A percentile compares a stretch with the other conserved stretches of the same genome.
These are phyloP conservation scores for Cheiracanthium punctorium DNA, from an alignment of 2,888 invertebrate genomes.

Conservation along the genomic window DNA sequence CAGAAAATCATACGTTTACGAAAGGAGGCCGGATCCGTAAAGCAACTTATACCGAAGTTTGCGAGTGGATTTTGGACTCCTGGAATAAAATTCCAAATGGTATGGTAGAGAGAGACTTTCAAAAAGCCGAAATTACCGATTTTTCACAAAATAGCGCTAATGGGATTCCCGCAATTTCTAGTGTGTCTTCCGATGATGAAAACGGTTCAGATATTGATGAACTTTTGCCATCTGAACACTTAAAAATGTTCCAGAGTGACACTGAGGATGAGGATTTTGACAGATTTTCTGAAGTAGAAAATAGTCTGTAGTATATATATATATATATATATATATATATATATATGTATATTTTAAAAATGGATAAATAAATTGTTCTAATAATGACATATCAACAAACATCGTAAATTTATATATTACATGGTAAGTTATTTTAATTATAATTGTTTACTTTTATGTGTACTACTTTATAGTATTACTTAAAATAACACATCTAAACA, in stretches of 20 bases:
- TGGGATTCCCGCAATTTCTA: too few relatives aligned
- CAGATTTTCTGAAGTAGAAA: not conserved
- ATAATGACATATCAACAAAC: too few relatives aligned
- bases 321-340: not conserved
- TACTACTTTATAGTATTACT: not conserved
- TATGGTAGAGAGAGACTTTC: constrained; percentile 1
- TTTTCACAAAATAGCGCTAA: too few relatives aligned
- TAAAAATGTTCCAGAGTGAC: not conserved
- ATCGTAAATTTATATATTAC: not conserved
- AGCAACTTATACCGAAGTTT: not conserved
- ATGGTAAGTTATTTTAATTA: not conserved
- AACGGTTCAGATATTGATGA: not conserved
- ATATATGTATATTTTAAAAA: not conserved
- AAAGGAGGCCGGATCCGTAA: not conserved
- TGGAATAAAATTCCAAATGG: not conserved
- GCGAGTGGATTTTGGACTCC: not conserved
- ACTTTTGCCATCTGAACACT: not conserved
- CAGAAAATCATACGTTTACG: too few relatives aligned
- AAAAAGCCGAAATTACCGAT: not conserved
- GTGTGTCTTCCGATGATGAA: not conserved
- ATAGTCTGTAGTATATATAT: not conserved
- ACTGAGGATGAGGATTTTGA: not conserved
- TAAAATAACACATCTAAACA: not conserved
- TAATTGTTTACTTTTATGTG: not conserved
- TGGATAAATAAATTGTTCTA: not conserved